Evolutionary conservation across 2,113 vertebrate species (phyloP).

Genomic region (Macrotus californicus): DNA sequence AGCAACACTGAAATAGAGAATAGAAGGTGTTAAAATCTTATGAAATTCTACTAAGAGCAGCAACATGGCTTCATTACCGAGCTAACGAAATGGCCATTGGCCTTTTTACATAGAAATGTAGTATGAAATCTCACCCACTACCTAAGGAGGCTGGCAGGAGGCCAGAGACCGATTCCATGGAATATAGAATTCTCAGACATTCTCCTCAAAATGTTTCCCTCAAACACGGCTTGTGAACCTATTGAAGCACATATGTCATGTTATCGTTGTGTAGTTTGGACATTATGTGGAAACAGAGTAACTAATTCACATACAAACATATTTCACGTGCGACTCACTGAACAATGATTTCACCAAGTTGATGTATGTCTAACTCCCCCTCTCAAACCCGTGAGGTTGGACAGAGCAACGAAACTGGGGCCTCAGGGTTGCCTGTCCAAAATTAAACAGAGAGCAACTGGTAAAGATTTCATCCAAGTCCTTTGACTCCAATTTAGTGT

Average conservation of each 20-base stretch:
- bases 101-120: background rate
- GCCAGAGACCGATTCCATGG: background rate
- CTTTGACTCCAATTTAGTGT: background rate
- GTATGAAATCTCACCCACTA: no score
- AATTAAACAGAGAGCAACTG: background rate
- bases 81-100: background rate
- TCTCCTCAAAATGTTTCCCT: background rate
- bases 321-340: background rate
- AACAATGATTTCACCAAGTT: background rate
- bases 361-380: background rate
- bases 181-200: background rate
- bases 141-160: no score
- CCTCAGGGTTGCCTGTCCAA: background rate
- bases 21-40: background rate
- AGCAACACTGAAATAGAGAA: background rate
- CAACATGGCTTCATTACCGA: background rate
- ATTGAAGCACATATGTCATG: background rate
- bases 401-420: background rate
- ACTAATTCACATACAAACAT: background rate
- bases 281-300: background rate
- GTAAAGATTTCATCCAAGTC: background rate
- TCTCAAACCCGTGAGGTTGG: background rate
- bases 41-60: background rate
- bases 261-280: background rate
- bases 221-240: background rate